phyloP scores from a whole-genome alignment of 1,140 invertebrate species.

The Drosophila aff. region DNA sequence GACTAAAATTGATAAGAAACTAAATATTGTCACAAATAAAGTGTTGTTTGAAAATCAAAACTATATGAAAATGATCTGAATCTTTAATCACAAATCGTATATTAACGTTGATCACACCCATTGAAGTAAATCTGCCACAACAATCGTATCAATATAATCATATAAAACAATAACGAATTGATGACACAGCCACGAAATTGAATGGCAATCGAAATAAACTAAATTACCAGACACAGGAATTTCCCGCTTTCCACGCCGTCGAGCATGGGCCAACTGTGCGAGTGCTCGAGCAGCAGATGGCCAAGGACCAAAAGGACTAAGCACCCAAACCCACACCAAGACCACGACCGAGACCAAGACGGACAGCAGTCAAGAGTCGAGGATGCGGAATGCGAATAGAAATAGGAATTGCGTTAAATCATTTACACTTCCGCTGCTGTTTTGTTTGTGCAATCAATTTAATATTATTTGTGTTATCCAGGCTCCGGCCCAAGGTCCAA shows the following conservation, averaged over 20 bases:
- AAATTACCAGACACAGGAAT: constrained; percentile 64
- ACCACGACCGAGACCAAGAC: constrained; percentile 15
- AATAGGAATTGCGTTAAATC: constrained; percentile 78
- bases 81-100: neutral
- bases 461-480: constrained; percentile 79
- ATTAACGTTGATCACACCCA: neutral
- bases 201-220: constrained; percentile 70
- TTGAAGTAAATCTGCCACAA: constrained; percentile 4
- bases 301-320: constrained; percentile 9
- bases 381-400: constrained; percentile 41
- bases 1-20: neutral
- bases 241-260: constrained; percentile 66
- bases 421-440: constrained; percentile 80
- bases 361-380: constrained; percentile 59
- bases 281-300: constrained; percentile 35
- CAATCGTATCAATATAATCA: constrained; percentile 29
- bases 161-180: constrained; percentile 36
- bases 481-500: constrained; percentile 35
- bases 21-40: neutral
- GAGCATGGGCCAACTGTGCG: constrained; percentile 46
- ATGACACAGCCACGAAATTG: constrained; percentile 47
- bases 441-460: constrained; percentile 84
- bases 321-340: neutral
- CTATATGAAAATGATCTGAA: neutral
- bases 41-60: neutral